Conservation (phyloP, 2,113 vertebrate species). For the Pionites leucogaster region DNA sequence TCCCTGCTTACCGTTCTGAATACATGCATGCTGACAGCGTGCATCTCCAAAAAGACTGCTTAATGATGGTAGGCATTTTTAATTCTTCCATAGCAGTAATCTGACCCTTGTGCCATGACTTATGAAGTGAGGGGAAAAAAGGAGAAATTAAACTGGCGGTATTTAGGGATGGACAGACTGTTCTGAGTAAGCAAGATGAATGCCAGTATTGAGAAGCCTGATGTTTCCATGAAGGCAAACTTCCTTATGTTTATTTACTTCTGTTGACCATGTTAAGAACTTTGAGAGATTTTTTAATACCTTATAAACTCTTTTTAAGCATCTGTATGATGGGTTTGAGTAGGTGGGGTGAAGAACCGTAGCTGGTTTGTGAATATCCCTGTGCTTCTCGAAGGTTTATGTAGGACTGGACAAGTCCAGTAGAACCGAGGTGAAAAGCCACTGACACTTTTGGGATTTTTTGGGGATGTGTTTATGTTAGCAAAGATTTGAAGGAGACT, state of each 20-base stretch:
- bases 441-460: neutral
- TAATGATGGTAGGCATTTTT: neutral
- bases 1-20: rapidly evolving
- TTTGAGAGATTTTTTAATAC: neutral
- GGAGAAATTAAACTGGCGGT: neutral
- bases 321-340: neutral
- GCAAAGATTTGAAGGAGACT: neutral
- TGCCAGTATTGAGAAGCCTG: neutral
- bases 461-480: neutral
- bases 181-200: neutral
- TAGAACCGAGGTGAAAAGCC: neutral
- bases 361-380: neutral
- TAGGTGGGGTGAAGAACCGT: neutral
- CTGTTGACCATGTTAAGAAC: neutral
- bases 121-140: neutral
- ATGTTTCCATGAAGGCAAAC: neutral
- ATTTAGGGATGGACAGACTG: neutral
- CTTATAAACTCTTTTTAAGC: neutral
- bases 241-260: slow-evolving; percentile 1
- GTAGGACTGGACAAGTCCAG: neutral
- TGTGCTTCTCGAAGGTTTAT: neutral
- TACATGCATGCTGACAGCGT: rapidly evolving
- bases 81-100: neutral
- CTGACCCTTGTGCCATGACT: neutral
- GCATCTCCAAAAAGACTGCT: neutral